A percentile compares a stretch with the other conserved stretches of the same genome.
Conservation (phyloP, 2,113 vertebrate species). For the Scolopax mira region DNA sequence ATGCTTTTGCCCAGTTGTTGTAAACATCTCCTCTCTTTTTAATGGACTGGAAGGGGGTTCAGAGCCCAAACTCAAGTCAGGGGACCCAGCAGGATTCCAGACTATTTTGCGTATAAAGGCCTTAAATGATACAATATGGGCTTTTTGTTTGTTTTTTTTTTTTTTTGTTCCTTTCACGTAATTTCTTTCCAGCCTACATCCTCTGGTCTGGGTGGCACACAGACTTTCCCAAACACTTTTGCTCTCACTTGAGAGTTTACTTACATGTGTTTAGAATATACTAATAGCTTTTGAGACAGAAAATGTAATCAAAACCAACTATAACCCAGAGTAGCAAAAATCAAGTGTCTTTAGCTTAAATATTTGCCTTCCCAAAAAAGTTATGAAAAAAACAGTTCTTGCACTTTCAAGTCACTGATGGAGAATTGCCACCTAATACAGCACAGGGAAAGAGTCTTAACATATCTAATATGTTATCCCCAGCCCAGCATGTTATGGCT, state of each 20-base stretch:
- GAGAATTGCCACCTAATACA: neutral
- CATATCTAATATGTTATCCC: neutral
- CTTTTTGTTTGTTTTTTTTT: neutral
- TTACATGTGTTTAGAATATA: slow-evolving; percentile 17
- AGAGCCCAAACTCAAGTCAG: neutral
- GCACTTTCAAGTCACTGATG: neutral
- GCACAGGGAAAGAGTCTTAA: slow-evolving; percentile 16
- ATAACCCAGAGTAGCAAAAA: slow-evolving; percentile 3
- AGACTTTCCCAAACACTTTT: slow-evolving; percentile 17
- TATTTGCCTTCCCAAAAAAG: slow-evolving; percentile 1
- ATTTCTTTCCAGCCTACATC: neutral
- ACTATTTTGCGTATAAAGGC: neutral
- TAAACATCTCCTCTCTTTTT: slow-evolving; percentile 9
- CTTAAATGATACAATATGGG: slow-evolving; percentile 5
- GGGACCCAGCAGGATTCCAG: neutral
- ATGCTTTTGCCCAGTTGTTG: neutral
- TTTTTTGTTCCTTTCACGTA: neutral
- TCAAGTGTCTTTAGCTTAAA: slow-evolving; percentile 10
- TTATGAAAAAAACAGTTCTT: neutral
- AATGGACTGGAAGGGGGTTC: neutral
- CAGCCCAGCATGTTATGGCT: neutral
- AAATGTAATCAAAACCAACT: slow-evolving; percentile 2
- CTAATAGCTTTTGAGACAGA: slow-evolving; percentile 17
- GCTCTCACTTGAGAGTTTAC: neutral
- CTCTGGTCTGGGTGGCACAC: neutral